Evolutionary conservation across 2,113 vertebrate species (phyloP).

Genomic region (Myrmecobius fasciatus): DNA sequence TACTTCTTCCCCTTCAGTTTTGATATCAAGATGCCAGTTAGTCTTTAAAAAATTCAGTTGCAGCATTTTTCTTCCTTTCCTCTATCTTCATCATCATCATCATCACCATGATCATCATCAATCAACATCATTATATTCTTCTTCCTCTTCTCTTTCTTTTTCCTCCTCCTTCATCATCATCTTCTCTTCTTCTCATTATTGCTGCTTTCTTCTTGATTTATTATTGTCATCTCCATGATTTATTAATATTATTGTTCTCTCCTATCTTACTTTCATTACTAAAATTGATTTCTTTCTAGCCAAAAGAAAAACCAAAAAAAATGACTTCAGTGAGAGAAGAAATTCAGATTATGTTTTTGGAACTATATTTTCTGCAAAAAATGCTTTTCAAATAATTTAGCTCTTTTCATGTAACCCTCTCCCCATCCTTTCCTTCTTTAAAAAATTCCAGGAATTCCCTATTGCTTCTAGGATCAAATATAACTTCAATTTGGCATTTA

Average conservation of each 20-base stretch:
- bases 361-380: neutral
- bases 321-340: neutral
- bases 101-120: too few relatives aligned
- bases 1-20: neutral
- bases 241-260: neutral
- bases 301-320: neutral
- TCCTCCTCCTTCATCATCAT: rapidly evolving
- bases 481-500: neutral
- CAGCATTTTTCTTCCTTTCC: too few relatives aligned
- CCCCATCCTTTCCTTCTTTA: neutral
- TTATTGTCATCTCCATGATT: neutral
- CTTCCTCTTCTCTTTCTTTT: neutral
- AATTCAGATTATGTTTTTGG: too few relatives aligned
- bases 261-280: neutral
- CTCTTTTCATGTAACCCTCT: neutral
- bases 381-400: neutral
- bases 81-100: too few relatives aligned
- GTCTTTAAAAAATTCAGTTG: neutral
- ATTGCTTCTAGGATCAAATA: neutral
- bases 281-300: neutral
- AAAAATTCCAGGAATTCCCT: neutral
- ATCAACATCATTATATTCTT: neutral
- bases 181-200: too few relatives aligned
- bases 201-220: neutral
- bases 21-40: neutral